Evolutionary conservation across 64 coral and sea anemone genomes (phyloP), one percentile per base, ranked within the genome.

Genomic region (Cladopsammia gracilis): DNA sequence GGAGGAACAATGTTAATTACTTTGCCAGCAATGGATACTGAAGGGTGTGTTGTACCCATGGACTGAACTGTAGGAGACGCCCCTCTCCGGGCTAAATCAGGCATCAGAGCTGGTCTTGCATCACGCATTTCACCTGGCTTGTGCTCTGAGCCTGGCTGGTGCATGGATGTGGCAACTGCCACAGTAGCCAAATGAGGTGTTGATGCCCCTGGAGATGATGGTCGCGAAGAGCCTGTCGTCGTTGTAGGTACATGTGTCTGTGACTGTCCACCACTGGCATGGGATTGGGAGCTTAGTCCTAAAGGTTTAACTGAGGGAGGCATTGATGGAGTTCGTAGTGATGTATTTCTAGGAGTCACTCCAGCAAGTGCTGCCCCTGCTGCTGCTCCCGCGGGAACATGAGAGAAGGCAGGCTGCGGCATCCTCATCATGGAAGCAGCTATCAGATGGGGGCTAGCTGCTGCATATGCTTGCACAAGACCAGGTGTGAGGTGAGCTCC

Each of bases 301-400:
- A 64, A 3, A 16, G 80, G 58, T 74, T 93, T 93, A 7, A 80
- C 61, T 42, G 91, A n/a, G 18, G 82, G 15, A 25, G 89, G 69
- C 53, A 91, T 22, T 72, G 89, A 6, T 62, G 89, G 65, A 23
- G 25, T 80, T 46, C 91, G 82, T 3, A 93, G 22, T 16, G 65
- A 80, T 7, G 76, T 57, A 64, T 75, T 85, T 74, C 79, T 65
- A 9, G 91, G 91, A 15, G 77, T 62, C 57, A 85, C 91, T 25
- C 82, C 79, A 54, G 91, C 91, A 74, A 79, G 78, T 76, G 84
- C 65, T 50, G 89, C 91, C 1, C 81, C 91, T 50, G 81, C 82
- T 44, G 91, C 77, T 44, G 91, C 82, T 10, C 91, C 91, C 25
- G 75, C 66, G 10, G 91, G 91, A 24, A 93, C 91, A 78, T 93